These are phyloP conservation scores for Dasypolia templi DNA, from an alignment of 2,888 invertebrate species.

Conservation along the genomic window DNA sequence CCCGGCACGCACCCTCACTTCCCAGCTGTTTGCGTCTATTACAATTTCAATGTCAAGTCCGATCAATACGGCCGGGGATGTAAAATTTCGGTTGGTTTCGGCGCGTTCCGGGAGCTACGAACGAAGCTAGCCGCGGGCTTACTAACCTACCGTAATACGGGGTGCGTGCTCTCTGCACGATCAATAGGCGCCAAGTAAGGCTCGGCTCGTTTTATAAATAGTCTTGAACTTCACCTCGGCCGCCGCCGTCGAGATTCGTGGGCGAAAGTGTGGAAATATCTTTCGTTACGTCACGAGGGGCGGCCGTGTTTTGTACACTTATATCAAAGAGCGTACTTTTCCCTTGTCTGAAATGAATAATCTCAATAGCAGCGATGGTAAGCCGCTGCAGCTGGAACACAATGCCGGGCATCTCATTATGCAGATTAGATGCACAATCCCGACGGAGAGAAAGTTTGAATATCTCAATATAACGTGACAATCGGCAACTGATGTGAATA, in stretches of 20 bases:
- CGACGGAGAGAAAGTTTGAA: constrained; percentile 84
- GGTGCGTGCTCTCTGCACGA: constrained; percentile 87
- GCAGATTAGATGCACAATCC: constrained; percentile 85
- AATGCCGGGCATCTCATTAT: constrained; percentile 83
- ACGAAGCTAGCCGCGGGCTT: constrained; percentile 79
- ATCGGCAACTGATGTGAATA: constrained; percentile 87
- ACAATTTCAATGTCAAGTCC: constrained; percentile 90
- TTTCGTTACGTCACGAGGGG: constrained; percentile 75
- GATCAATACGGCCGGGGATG: constrained; percentile 89
- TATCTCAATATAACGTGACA: constrained; percentile 88
- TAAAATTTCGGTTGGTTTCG: constrained; percentile 89
- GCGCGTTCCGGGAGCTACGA: constrained; percentile 87
- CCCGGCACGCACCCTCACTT: constrained; percentile 83
- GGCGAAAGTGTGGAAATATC: constrained; percentile 84
- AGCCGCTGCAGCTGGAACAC: constrained; percentile 78
- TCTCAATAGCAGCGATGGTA: constrained; percentile 74
- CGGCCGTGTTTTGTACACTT: constrained; percentile 55
- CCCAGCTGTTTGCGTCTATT: constrained; percentile 89
- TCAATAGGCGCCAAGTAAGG: constrained; percentile 87
- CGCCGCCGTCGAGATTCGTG: constrained; percentile 77
- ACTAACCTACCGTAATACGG: constrained; percentile 90
- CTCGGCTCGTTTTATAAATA: constrained; percentile 88
- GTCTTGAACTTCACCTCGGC: constrained; percentile 89
- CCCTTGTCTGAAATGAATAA: constrained; percentile 75
- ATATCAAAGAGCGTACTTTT: constrained; percentile 63